Conservation (phyloP, 2,888 invertebrate species). For the Baronia brevicornis region DNA sequence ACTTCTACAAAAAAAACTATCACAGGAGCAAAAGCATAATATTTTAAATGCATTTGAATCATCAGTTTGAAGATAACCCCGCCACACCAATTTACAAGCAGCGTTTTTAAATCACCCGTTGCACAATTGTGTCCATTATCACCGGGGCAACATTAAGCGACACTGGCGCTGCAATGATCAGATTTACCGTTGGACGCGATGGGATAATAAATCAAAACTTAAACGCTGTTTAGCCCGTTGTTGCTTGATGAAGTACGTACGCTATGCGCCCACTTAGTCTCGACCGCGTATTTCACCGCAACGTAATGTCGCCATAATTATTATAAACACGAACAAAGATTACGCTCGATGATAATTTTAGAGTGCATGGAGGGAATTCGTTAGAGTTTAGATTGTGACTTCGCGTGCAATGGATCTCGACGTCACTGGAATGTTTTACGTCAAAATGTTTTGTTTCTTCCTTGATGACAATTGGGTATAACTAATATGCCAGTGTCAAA, state of each 20-base stretch:
- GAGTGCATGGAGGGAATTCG: background rate
- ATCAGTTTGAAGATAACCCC: constrained; percentile 4
- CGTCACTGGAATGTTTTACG: no score
- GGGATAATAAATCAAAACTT: constrained; percentile 63
- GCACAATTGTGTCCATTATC: constrained; percentile 13
- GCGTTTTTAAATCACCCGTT: constrained; percentile 10
- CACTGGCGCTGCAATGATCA: constrained; percentile 23
- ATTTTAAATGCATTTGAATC: constrained; percentile 9
- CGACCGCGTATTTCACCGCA: constrained; percentile 31
- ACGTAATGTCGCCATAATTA: constrained; percentile 14
- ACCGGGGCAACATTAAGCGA: constrained; percentile 17
- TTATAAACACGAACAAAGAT: constrained; percentile 8
- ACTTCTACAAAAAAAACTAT: no score
- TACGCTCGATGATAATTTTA: background rate
- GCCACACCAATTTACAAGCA: constrained; percentile 9
- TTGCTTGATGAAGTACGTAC: constrained; percentile 38
- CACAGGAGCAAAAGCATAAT: no score
- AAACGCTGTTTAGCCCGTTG: constrained; percentile 50
- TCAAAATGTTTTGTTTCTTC: no score
- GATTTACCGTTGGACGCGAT: constrained; percentile 41
- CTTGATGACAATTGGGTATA: no score
- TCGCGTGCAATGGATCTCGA: constrained; percentile 13
- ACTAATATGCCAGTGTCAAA: no score
- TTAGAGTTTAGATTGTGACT: constrained; percentile 4
- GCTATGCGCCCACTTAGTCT: constrained; percentile 42